Evolutionary conservation across 2,113 vertebrate species (phyloP).

Genomic region (Panthera leo): DNA sequence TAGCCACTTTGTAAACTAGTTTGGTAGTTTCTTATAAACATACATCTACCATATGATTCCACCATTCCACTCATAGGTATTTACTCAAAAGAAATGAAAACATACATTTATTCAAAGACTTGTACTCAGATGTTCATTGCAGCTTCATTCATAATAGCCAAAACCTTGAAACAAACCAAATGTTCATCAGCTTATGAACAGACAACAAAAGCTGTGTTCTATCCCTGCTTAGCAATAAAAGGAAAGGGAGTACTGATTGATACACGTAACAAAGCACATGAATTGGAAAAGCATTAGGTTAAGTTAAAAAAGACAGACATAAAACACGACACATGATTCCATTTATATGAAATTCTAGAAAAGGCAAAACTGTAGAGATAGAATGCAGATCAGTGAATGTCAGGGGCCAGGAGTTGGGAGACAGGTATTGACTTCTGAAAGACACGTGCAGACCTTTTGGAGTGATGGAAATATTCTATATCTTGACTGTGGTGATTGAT

Average conservation of each 20-base stretch:
- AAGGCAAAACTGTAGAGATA: neutral
- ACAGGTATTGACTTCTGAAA: neutral
- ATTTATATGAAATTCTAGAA: constrained; percentile 31
- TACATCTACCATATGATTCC: neutral
- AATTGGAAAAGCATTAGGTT: neutral
- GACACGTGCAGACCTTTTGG: neutral
- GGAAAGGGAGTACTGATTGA: neutral
- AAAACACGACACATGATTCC: neutral
- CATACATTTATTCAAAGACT: constrained; percentile 25
- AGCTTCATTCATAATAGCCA: neutral
- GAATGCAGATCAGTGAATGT: neutral
- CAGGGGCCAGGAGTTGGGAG: neutral
- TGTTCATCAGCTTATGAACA: neutral
- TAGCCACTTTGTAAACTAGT: constrained; percentile 16
- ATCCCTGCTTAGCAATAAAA: neutral
- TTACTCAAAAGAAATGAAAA: constrained; percentile 46
- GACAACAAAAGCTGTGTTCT: neutral
- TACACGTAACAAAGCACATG: neutral
- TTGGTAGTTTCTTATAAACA: constrained; percentile 33
- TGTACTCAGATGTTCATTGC: neutral
- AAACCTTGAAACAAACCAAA: constrained; percentile 33
- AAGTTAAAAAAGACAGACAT: constrained; percentile 15
- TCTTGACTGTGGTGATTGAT: neutral
- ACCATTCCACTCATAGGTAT: neutral
- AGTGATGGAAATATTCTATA: neutral